These are phyloP conservation scores for Lottia scabra DNA, from an alignment of 2,888 invertebrate species.

Conservation along the genomic window DNA sequence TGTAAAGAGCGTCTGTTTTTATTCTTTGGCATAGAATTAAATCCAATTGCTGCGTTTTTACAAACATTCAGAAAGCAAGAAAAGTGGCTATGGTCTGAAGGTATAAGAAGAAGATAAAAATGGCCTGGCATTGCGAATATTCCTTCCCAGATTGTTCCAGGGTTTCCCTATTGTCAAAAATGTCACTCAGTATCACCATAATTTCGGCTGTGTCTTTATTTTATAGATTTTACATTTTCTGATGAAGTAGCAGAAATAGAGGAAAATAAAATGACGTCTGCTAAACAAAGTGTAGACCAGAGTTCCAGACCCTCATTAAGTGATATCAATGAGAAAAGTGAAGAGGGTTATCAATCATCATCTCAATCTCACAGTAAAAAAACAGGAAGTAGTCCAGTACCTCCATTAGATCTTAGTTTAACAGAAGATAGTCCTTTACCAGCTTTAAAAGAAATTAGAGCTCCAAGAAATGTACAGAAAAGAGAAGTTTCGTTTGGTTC, in stretches of 20 bases:
- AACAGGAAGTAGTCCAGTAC: not conserved
- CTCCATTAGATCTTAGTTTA: not conserved
- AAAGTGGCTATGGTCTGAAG: too few species aligned
- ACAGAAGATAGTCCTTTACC: not conserved
- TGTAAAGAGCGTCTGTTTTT: too few species aligned
- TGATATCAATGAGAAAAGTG: constrained; percentile 63
- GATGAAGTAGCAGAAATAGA: not conserved
- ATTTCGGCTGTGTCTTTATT: not conserved
- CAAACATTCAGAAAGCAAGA: too few species aligned
- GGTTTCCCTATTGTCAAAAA: too few species aligned
- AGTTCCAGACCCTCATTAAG: constrained; percentile 56
- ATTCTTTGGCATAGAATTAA: too few species aligned
- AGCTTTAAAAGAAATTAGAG: not conserved
- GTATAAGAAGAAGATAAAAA: too few species aligned
- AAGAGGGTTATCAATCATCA: constrained; percentile 41
- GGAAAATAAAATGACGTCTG: not conserved
- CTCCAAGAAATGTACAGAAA: not conserved
- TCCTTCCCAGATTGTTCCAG: too few species aligned
- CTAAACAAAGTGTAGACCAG: constrained; percentile 12
- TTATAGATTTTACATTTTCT: not conserved
- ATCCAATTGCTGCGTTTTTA: too few species aligned
- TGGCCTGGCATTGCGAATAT: too few species aligned
- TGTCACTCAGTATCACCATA: too few species aligned
- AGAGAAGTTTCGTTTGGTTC: not conserved
- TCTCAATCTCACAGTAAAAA: not conserved